Conservation (phyloP, 2,797 vertebrate genomes). For the Linurgus olivaceus region DNA sequence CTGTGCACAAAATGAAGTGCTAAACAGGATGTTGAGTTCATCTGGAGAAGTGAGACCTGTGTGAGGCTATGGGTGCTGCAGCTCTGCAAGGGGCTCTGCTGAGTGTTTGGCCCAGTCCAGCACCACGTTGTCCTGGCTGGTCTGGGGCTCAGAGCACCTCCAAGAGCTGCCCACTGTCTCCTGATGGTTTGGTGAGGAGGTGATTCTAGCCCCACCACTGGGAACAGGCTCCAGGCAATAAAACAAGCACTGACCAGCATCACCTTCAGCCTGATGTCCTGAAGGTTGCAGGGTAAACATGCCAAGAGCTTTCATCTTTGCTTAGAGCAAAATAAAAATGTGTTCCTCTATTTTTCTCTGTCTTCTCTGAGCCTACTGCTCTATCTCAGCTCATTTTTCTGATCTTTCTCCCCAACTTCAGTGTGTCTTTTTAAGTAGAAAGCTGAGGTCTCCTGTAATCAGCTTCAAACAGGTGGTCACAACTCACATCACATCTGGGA, state of each 20-base stretch:
- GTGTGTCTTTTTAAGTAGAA: background rate
- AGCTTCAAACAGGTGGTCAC: background rate
- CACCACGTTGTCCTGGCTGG: fast-evolving
- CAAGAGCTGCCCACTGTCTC: background rate
- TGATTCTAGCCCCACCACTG: background rate
- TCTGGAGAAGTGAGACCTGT: background rate
- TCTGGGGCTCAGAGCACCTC: background rate
- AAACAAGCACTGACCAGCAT: background rate
- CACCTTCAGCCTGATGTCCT: background rate
- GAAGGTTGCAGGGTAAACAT: background rate
- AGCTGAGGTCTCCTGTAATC: background rate
- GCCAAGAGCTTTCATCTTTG: background rate
- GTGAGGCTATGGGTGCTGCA: background rate
- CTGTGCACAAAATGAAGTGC: conserved; percentile 41
- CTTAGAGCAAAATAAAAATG: background rate
- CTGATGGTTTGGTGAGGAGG: background rate
- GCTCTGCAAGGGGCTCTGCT: background rate
- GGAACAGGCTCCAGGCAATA: background rate
- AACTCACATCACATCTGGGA: background rate
- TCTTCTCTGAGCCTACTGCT: background rate
- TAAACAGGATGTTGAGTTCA: conserved; percentile 42
- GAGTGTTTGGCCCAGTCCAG: background rate
- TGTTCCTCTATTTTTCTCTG: background rate
- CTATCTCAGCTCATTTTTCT: background rate
- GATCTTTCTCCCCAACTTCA: background rate